phyloP scores from a whole-genome alignment of 1,140 invertebrate genomes.

The fruit fly (Drosophila melanogaster) region DNA sequence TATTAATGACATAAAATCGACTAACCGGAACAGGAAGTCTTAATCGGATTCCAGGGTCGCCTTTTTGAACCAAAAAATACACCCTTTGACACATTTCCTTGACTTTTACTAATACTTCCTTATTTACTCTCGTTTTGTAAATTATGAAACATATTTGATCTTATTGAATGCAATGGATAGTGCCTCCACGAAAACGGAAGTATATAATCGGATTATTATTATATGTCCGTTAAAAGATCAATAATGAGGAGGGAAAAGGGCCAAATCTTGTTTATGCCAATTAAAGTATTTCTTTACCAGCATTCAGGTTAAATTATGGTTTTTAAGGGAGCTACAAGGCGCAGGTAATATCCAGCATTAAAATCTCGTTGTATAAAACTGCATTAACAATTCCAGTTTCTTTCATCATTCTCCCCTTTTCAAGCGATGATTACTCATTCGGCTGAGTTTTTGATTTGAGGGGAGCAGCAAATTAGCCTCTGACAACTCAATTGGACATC shows the following conservation, averaged over 20 bases:
- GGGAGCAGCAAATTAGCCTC: slow-evolving; percentile 42
- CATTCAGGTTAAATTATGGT: slow-evolving; percentile 6
- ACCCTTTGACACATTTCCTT: neutral
- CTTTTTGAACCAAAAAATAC: neutral
- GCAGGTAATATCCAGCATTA: slow-evolving; percentile 6
- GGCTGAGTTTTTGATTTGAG: slow-evolving; percentile 17
- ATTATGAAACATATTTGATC: neutral
- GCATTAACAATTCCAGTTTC: slow-evolving; percentile 12
- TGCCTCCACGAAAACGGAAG: slow-evolving; percentile 14
- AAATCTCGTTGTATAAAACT: slow-evolving; percentile 6
- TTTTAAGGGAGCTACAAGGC: neutral
- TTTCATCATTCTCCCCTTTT: slow-evolving; percentile 15
- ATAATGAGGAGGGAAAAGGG: neutral
- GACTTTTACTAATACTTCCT: neutral
- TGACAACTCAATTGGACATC: slow-evolving; percentile 74
- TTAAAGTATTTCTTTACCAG: slow-evolving; percentile 13
- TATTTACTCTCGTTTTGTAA: neutral
- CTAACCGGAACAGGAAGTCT: neutral
- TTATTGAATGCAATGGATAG: too few relatives aligned
- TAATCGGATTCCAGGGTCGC: neutral
- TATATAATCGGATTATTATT: slow-evolving; percentile 22
- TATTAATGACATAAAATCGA: neutral
- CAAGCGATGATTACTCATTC: slow-evolving; percentile 35
- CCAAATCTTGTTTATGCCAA: slow-evolving; percentile 3
- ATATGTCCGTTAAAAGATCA: neutral